Evolutionary conservation across 1,140 invertebrate species (phyloP), one percentile per base, ranked within the genome.

Genomic region (Cydia fagiglandana): DNA sequence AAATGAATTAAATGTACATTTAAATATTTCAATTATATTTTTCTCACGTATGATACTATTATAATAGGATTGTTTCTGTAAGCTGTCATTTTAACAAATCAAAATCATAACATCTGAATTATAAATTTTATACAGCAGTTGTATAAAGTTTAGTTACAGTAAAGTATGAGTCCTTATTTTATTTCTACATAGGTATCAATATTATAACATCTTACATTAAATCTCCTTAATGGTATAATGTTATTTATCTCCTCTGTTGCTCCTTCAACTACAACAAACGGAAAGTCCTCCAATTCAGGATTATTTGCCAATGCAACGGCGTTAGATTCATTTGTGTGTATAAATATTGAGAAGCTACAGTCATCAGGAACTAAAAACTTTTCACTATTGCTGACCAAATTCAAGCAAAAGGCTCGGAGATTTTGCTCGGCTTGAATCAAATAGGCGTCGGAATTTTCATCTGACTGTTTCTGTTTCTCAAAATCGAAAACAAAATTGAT

Each of bases 401-500:
- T 94, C 20, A 95, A 86, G 79, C 93, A 95, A 80, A 95, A 93
- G 17, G 93, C 94, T 76, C 94, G 91, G 24, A 95, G 84, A 78
- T 93, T 94, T 84, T 95, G 94, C 85, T 95, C 94, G 13, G 91
- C 91, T 82, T 94, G 93, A 5, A 95, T 84, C 77, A 95, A 94
- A 88, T 95, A 95, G 3, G 94, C 93, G 87, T 95, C 95, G 10
- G 34, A 73, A 12, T 83, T 88, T 47, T 90, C 84, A 64, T 91
- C 82, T 75, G 76, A 82, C 1, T 70, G 10, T 30, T 74, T 78
- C 34, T 82, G 83, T 77, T 85, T 88, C 53, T 93, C 77, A 45
- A 95, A 79, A 83, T 95, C 91, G 82, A 95, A 95, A 34, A 94
- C 87, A 87, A 94, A 94, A 80, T 93, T 94, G 79, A 94, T 88